phyloP scores from a whole-genome alignment of 2,113 vertebrate species.

The Notothenia coriiceps region DNA sequence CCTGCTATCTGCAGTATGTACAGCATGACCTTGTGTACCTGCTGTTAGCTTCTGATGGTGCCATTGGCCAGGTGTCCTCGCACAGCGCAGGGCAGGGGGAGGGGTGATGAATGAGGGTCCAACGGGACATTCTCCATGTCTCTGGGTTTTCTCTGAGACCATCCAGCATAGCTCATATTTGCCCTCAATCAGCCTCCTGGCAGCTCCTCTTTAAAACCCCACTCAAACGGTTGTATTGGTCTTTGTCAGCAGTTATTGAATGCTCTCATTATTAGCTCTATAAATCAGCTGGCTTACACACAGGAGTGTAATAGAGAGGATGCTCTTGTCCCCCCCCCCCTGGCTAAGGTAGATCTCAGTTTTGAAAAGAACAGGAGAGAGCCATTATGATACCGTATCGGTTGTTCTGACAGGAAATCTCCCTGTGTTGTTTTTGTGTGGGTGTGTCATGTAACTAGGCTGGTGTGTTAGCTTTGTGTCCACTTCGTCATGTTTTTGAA shows the following conservation, averaged over 20 bases:
- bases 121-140: slow-evolving; percentile 3
- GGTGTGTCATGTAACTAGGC: not conserved
- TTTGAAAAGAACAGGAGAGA: slow-evolving; percentile 35
- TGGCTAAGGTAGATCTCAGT: slow-evolving; percentile 32
- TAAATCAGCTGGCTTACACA: slow-evolving; percentile 23
- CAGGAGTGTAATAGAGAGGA: slow-evolving; percentile 22
- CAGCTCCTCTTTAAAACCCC: slow-evolving; percentile 43
- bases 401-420: slow-evolving; percentile 1
- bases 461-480: not conserved
- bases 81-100: not conserved
- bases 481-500: slow-evolving; percentile 26
- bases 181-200: slow-evolving; percentile 33
- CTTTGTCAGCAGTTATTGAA: slow-evolving; percentile 45
- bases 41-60: slow-evolving; percentile 30
- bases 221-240: slow-evolving; percentile 23
- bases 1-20: not conserved
- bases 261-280: slow-evolving; percentile 26
- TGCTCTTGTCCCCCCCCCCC: slow-evolving; percentile 22
- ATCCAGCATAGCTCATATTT: slow-evolving; percentile 31
- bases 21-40: slow-evolving; percentile 28
- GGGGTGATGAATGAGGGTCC: slow-evolving; percentile 22
- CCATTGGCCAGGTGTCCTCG: slow-evolving; percentile 15
- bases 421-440: slow-evolving; percentile 1
- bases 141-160: not conserved
- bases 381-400: slow-evolving; percentile 23